phyloP scores from a whole-genome alignment of 2,113 vertebrate genomes.

The Eretmochelys imbricata region DNA sequence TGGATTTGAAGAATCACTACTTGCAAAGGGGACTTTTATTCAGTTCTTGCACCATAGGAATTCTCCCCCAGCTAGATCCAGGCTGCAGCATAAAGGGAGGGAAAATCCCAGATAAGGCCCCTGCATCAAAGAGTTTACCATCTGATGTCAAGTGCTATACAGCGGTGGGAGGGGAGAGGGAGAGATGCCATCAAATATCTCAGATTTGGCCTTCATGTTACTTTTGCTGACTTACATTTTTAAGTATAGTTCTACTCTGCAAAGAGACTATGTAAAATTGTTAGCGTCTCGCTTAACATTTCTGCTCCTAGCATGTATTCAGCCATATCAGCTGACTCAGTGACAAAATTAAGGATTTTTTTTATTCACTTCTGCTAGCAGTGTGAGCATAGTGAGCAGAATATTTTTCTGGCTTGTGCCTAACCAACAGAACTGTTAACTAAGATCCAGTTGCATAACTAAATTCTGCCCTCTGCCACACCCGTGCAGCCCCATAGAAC shows the following conservation, averaged over 20 bases:
- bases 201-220: background rate
- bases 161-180: background rate
- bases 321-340: background rate
- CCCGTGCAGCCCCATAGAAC: background rate
- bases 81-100: background rate
- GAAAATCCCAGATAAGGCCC: background rate
- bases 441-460: background rate
- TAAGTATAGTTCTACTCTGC: background rate
- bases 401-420: background rate
- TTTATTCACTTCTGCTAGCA: background rate
- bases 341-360: background rate
- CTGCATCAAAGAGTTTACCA: background rate
- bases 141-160: background rate
- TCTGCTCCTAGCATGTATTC: background rate
- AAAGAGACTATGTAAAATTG: background rate
- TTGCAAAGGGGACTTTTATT: background rate
- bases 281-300: background rate
- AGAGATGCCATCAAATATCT: background rate
- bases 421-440: background rate
- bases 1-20: slow-evolving; percentile 46
- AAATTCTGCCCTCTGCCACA: background rate
- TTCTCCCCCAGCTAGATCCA: background rate
- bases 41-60: background rate
- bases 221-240: background rate
- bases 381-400: background rate